phyloP scores from a whole-genome alignment of 2,797 vertebrate genomes.

The Ibycter americanus region DNA sequence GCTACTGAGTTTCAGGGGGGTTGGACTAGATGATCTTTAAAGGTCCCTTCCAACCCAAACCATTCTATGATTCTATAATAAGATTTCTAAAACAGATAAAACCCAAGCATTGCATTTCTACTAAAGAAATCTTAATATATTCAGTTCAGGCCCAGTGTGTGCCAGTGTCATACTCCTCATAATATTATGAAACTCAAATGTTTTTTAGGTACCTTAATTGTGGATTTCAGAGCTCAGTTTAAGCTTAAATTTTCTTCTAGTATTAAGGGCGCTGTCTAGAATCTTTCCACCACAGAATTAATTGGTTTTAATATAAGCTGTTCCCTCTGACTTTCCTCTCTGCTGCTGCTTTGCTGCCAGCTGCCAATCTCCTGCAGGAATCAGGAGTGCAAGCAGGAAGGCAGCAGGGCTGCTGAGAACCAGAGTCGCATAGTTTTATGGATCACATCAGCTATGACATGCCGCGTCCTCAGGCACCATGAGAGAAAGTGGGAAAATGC shows the following conservation, averaged over 20 bases:
- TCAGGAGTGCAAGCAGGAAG: rapidly evolving
- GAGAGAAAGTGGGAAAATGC: neutral
- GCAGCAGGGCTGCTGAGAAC: neutral
- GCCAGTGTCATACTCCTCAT: neutral
- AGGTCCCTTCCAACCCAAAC: neutral
- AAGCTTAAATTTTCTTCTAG: neutral
- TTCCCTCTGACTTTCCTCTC: constrained; percentile 34
- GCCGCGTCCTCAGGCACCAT: neutral
- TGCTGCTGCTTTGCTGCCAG: neutral
- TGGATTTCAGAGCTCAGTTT: neutral
- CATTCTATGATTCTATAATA: neutral
- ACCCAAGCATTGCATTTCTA: neutral
- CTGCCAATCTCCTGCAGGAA: neutral
- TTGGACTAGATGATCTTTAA: neutral
- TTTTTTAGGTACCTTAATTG: neutral
- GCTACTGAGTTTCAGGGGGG: neutral
- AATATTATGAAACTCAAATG: neutral
- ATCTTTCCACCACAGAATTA: neutral
- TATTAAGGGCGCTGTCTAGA: neutral
- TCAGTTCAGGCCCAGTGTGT: neutral
- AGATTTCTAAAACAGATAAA: neutral
- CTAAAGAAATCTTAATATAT: neutral
- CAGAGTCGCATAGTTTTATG: rapidly evolving
- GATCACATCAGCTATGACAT: neutral
- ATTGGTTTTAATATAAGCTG: constrained; percentile 32